Base-by-base conservation (phyloP, 2,113 vertebrate genomes). In the Raja brachyura region DNA sequence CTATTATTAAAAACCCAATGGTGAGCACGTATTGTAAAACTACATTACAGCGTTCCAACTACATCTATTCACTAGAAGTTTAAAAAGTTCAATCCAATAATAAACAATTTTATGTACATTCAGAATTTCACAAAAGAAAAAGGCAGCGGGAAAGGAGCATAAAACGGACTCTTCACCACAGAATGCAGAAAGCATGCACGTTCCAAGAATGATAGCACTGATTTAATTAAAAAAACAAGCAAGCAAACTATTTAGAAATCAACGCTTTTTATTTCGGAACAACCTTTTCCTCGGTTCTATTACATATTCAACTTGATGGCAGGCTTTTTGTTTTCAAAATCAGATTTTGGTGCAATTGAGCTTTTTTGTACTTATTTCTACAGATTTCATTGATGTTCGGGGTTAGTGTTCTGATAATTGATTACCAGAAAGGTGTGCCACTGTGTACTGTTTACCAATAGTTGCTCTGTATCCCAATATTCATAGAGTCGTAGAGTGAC, bases 1-100 rank as follows among this genome's bases (percentile, higher is more conserved):
- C 96, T 97, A 97, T 96, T 94, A 96, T 96, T 97, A 97, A 96
- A 48, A 95, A 96, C 97, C 95, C 96, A 95, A 95, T 95, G 94
- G 93, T 95, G 94, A 96, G 96, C 95, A 94, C 66, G 33, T 92
- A 48, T 48, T 70, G 88, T 39, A 92, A 92, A 92, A 92, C 96
- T 97, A 97, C 96, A 94, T 96, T 96, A 96, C 95, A 95, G 95
- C 96, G 94, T 96, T 95, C 96, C 97, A 96, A 95, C 96, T 96
- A 97, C 96, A 95, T 95, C 96, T 96, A 97, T 95, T 95, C 94
- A 96, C 94, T 95, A 95, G 94, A 96, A 96, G 95, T 94, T 94
- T 94, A 93, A 96, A 97, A 96, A 93, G 95, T 95, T 96, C 94
- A 97, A 48, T 48, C 96, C 96, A 96, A 97, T 96, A 96, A 96